phyloP scores from a whole-genome alignment of 2,888 invertebrate species.

The Thysanoteuthis rhombus region DNA sequence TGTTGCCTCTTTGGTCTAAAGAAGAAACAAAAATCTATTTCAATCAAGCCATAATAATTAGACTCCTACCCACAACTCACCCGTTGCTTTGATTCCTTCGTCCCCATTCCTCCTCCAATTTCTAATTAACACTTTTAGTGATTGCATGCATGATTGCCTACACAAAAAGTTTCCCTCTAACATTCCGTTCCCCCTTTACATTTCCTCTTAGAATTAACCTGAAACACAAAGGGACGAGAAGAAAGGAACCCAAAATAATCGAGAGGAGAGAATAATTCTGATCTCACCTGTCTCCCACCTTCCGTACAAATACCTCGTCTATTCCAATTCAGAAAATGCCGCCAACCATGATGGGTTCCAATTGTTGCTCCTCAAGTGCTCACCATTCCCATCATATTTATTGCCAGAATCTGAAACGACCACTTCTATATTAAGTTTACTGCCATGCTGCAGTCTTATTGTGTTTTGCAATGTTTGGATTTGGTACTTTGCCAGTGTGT shows the following conservation, averaged over 20 bases:
- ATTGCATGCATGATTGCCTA: background rate
- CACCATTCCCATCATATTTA: background rate
- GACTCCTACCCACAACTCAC: background rate
- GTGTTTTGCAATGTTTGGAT: background rate
- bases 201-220: background rate
- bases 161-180: background rate
- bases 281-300: background rate
- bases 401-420: background rate
- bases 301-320: background rate
- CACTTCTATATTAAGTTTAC: background rate
- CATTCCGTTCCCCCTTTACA: background rate
- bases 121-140: background rate
- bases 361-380: background rate
- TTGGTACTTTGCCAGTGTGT: background rate
- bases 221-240: background rate
- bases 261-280: background rate
- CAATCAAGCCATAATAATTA: background rate
- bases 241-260: background rate
- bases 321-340: background rate
- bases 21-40: background rate
- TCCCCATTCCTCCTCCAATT: background rate
- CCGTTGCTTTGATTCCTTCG: background rate
- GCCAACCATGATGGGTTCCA: background rate
- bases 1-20: background rate
- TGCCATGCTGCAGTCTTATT: background rate